Evolutionary conservation across 2,113 vertebrate species (phyloP).

Genomic region (Hippopotamus amphibius): DNA sequence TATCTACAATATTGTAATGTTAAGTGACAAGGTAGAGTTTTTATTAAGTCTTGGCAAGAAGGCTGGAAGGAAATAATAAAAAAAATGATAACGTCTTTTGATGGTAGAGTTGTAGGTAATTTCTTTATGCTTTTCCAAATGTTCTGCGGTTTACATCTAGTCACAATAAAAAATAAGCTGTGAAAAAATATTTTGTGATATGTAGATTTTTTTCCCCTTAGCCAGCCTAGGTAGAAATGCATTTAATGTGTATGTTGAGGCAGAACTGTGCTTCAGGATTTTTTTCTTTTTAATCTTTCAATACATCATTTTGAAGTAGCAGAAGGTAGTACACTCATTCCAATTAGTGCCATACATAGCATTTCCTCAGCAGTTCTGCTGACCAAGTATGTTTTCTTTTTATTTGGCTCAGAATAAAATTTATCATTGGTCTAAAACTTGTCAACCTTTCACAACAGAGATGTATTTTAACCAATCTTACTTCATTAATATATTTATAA

Average conservation of each 20-base stretch:
- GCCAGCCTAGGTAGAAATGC: background rate
- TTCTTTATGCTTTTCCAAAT: conserved; percentile 45
- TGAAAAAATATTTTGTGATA: conserved; percentile 20
- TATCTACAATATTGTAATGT: background rate
- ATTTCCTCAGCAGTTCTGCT: conserved; percentile 40
- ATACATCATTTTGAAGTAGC: conserved; percentile 29
- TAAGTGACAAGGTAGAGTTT: background rate
- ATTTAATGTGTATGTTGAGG: background rate
- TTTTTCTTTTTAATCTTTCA: background rate
- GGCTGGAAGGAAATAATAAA: conserved; percentile 9
- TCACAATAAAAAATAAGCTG: conserved; percentile 28
- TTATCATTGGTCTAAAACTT: conserved; percentile 53
- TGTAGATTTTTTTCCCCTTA: background rate
- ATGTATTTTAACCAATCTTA: background rate
- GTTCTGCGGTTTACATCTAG: background rate
- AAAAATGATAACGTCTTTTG: conserved; percentile 24
- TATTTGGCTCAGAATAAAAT: conserved; percentile 54
- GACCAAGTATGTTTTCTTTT: conserved; percentile 13
- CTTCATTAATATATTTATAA: conserved; percentile 8
- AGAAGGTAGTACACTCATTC: conserved; percentile 6
- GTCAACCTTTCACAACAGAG: background rate
- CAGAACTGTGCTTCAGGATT: background rate
- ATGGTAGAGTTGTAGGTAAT: conserved; percentile 42
- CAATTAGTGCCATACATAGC: background rate
- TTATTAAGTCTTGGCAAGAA: conserved; percentile 21